phyloP scores from a whole-genome alignment of 1,140 invertebrate species.

The Drosophila ambigua region DNA sequence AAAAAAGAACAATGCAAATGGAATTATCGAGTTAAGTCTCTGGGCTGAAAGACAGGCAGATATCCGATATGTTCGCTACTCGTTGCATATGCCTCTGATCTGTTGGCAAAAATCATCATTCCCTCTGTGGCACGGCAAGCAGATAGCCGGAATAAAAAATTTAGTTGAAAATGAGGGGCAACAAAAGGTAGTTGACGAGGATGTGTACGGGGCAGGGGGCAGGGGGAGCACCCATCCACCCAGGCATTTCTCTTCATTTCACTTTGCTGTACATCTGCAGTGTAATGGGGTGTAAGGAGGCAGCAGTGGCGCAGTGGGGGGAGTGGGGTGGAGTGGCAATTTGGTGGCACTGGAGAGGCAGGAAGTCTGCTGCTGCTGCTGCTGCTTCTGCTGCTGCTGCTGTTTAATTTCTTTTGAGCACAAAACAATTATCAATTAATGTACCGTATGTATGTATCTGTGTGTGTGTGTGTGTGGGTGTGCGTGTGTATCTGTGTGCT shows the following conservation, averaged over 20 bases:
- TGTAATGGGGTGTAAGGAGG: constrained; percentile 56
- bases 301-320: not conserved
- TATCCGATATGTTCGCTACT: too few species aligned
- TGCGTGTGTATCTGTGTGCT: constrained; percentile 14
- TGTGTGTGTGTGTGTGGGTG: constrained; percentile 15
- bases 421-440: constrained; percentile 81
- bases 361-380: not conserved
- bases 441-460: constrained; percentile 39
- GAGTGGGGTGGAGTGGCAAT: not conserved
- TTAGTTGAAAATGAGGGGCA: too few species aligned
- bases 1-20: too few species aligned
- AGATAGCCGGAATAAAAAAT: too few species aligned
- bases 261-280: constrained; percentile 38
- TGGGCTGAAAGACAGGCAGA: too few species aligned
- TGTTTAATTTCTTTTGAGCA: constrained; percentile 79
- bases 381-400: constrained; percentile 33
- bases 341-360: not conserved
- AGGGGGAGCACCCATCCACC: not conserved
- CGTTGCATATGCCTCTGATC: too few species aligned
- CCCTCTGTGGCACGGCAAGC: too few species aligned
- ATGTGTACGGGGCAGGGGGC: too few species aligned
- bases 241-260: constrained; percentile 22
- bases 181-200: too few species aligned
- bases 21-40: too few species aligned
- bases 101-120: too few species aligned